Percentiles rank a stretch among this genome's conserved stretches.
Conservation (phyloP, 2,113 vertebrate genomes). For the Lanius collurio region DNA sequence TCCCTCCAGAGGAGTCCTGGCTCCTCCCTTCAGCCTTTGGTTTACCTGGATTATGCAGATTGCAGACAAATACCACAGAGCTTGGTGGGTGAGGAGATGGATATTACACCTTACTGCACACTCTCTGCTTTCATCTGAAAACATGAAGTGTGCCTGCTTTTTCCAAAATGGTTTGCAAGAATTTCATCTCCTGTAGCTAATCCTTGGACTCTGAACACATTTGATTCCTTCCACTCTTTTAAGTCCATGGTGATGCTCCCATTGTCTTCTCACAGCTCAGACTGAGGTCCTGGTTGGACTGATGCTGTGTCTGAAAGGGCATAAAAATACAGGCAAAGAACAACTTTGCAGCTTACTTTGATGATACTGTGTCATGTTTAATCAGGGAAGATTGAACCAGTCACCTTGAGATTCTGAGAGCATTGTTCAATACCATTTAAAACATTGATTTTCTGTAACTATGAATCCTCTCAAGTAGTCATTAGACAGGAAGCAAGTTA, state of each 20-base stretch:
- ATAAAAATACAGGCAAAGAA: background rate
- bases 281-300: background rate
- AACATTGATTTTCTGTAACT: constrained; percentile 73
- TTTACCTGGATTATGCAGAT: background rate
- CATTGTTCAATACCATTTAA: constrained; percentile 65
- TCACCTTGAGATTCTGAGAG: constrained; percentile 69
- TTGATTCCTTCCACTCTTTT: background rate
- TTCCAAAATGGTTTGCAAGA: background rate
- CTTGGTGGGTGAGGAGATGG: background rate
- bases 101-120: background rate
- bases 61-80: background rate
- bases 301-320: background rate
- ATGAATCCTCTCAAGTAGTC: constrained; percentile 68
- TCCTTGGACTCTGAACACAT: background rate
- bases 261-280: background rate
- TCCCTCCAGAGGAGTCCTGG: background rate
- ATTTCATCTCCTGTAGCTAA: background rate
- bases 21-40: background rate
- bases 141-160: background rate
- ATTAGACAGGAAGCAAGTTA: constrained; percentile 66
- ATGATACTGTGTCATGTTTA: constrained; percentile 60
- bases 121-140: background rate
- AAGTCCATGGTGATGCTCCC: background rate
- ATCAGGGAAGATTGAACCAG: constrained; percentile 61
- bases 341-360: constrained; percentile 41